Evolutionary conservation across 2,888 invertebrate species (phyloP).

Genomic region (Pammene fasciana): DNA sequence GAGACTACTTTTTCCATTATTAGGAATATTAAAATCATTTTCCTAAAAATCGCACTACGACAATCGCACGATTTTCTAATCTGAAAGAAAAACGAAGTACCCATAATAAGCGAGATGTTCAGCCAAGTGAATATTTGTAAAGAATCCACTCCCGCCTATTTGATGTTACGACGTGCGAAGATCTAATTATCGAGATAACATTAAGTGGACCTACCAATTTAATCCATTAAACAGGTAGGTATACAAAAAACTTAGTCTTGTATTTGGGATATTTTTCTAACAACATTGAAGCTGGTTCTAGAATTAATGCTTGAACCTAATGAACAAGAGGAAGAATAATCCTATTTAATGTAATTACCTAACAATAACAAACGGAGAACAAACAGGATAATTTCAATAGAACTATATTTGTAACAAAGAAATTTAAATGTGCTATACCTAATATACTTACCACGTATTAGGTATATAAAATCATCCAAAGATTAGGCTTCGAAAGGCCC

Average conservation of each 20-base stretch:
- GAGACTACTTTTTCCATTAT: no score
- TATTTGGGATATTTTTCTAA: no score
- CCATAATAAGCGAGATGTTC: background rate
- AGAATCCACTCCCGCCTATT: conserved; percentile 21
- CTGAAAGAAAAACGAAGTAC: no score
- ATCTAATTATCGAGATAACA: conserved; percentile 31
- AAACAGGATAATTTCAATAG: conserved; percentile 14
- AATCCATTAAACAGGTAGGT: background rate
- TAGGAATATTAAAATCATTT: no score
- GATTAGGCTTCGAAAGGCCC: no score
- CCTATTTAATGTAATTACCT: background rate
- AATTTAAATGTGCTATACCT: no score
- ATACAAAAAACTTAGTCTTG: background rate
- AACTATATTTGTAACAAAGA: no score
- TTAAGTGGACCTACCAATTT: conserved; percentile 15
- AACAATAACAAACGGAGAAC: conserved; percentile 1
- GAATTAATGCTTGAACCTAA: background rate
- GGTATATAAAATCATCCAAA: no score
- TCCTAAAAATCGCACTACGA: no score
- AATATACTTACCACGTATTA: background rate
- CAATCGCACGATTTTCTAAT: no score
- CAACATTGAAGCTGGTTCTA: no score
- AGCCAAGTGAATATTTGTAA: background rate
- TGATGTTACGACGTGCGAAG: conserved; percentile 25
- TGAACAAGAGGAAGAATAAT: no score